A percentile compares a stretch with the other conserved stretches of the same genome.
Evolutionary conservation across 1,140 invertebrate species (phyloP).

Genomic region (Achatina immaculata): DNA sequence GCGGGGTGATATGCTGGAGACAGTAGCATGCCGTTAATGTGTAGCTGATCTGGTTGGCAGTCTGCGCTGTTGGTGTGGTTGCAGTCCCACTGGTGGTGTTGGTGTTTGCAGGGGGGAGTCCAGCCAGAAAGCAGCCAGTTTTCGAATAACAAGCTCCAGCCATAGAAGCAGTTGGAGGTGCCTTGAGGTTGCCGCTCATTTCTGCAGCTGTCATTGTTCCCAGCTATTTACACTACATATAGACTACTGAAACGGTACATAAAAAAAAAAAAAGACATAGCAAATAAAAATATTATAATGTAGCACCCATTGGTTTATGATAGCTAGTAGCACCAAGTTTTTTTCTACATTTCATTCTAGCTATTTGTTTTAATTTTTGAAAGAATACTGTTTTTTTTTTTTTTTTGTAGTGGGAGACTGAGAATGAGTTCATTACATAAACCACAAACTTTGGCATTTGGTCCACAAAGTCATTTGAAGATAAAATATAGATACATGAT

Average conservation of each 20-base stretch:
- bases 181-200: not conserved
- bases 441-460: too few species aligned
- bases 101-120: not conserved
- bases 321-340: not conserved
- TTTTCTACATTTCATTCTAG: not conserved
- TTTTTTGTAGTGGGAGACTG: too few species aligned
- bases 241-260: not conserved
- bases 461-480: too few species aligned
- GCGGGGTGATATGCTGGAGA: conserved; percentile 23
- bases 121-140: not conserved
- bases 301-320: not conserved
- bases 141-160: not conserved
- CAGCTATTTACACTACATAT: not conserved
- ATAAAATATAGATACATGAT: too few species aligned
- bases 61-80: conserved; percentile 8
- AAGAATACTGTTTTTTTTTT: not conserved
- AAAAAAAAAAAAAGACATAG: not conserved
- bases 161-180: not conserved
- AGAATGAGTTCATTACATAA: too few species aligned
- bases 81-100: conserved; percentile 1
- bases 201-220: not conserved
- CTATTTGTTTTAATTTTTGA: not conserved
- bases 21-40: conserved; percentile 24
- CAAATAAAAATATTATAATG: too few species aligned
- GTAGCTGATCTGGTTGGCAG: conserved; percentile 7